Percentiles rank a stretch among this genome's conserved stretches.
Evolutionary conservation across 2,113 vertebrate species (phyloP).

Genomic region (Apus apus): DNA sequence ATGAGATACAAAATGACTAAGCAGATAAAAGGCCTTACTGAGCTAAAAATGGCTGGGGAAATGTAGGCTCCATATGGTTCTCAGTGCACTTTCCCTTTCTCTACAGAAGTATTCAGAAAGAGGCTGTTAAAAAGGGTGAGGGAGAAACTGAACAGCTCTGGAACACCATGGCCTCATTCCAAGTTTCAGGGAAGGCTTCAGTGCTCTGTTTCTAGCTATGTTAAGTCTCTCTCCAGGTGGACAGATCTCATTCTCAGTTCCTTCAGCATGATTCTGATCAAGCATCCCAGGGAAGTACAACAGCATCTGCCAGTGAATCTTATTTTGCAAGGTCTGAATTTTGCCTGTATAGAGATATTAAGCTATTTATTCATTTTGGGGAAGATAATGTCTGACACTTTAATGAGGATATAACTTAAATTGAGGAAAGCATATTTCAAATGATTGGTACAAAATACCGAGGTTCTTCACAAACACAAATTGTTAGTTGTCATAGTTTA

Average conservation of each 20-base stretch:
- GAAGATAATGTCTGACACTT: background rate
- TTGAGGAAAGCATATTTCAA: background rate
- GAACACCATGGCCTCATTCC: background rate
- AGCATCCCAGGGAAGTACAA: background rate
- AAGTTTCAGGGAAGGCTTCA: background rate
- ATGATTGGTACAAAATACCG: background rate
- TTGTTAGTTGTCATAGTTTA: too few species aligned
- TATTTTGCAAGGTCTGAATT: background rate
- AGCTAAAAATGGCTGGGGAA: background rate
- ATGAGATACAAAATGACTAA: background rate
- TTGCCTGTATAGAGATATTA: background rate
- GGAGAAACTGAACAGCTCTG: background rate
- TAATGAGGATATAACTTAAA: background rate
- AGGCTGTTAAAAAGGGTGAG: background rate
- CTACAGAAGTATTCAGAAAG: background rate
- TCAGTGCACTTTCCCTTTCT: background rate
- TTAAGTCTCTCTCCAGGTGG: background rate
- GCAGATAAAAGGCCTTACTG: background rate
- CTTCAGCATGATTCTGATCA: background rate
- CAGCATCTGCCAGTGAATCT: background rate
- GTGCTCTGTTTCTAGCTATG: background rate
- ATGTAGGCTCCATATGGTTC: background rate
- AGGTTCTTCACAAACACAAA: background rate
- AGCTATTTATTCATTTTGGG: background rate
- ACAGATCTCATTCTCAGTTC: background rate